Percentiles rank a stretch among this genome's conserved stretches.
phyloP scores from a whole-genome alignment of 2,113 vertebrate genomes.

The Thunnus maccoyii region DNA sequence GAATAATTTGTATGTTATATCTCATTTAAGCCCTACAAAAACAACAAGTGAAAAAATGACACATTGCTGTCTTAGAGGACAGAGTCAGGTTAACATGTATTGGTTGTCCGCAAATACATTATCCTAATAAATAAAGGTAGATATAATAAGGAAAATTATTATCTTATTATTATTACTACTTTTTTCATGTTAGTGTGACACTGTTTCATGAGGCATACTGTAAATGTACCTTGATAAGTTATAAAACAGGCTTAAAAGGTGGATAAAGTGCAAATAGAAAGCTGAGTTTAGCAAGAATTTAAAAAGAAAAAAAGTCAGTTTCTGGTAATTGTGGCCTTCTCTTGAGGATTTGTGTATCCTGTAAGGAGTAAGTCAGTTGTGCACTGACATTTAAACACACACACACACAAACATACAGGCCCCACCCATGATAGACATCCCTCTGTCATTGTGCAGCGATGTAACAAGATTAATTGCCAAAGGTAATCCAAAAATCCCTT shows the following conservation, averaged over 20 bases:
- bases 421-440: slow-evolving; percentile 20
- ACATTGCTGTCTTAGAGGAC: too few species aligned
- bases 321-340: neutral
- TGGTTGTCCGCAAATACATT: too few species aligned
- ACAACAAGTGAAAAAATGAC: too few species aligned
- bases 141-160: too few species aligned
- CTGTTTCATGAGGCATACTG: too few species aligned
- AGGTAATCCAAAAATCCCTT: slow-evolving; percentile 83
- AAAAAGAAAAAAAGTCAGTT: neutral
- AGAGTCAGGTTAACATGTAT: too few species aligned
- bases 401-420: slow-evolving; percentile 3
- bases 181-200: too few species aligned
- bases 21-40: too few species aligned
- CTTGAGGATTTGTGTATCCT: neutral
- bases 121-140: too few species aligned
- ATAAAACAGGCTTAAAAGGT: neutral
- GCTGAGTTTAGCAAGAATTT: neutral
- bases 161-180: too few species aligned
- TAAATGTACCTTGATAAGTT: neutral
- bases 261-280: neutral
- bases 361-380: slow-evolving; percentile 11
- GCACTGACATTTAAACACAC: slow-evolving; percentile 12
- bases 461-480: slow-evolving; percentile 83
- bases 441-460: slow-evolving; percentile 45
- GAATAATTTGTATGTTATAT: too few species aligned